These are phyloP conservation scores for Maniola hyperantus DNA, from an alignment of 2,888 invertebrate genomes.

Conservation along the genomic window DNA sequence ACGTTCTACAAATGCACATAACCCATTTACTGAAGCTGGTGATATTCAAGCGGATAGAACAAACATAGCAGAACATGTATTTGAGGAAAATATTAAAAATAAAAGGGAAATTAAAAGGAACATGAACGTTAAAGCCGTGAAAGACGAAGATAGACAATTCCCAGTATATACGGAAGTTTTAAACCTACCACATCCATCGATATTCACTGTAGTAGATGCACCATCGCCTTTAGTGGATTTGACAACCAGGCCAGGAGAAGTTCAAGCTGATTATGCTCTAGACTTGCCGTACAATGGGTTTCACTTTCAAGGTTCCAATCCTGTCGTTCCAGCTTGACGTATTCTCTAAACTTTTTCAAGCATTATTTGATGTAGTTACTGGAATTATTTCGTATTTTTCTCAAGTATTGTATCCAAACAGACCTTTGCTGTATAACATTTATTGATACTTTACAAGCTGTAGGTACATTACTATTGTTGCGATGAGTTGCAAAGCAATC, in stretches of 20 bases:
- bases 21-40: slow-evolving; percentile 42
- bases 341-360: slow-evolving; percentile 59
- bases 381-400: slow-evolving; percentile 61
- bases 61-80: slow-evolving; percentile 29
- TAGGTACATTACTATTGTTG: too few relatives aligned
- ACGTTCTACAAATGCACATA: slow-evolving; percentile 45
- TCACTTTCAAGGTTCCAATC: slow-evolving; percentile 78
- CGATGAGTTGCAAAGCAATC: not conserved
- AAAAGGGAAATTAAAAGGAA: slow-evolving; percentile 4
- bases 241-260: slow-evolving; percentile 70
- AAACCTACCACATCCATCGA: slow-evolving; percentile 45
- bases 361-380: slow-evolving; percentile 58
- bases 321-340: slow-evolving; percentile 78
- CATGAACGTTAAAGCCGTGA: slow-evolving; percentile 32
- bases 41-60: slow-evolving; percentile 26
- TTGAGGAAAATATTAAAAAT: slow-evolving; percentile 3
- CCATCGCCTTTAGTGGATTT: slow-evolving; percentile 61
- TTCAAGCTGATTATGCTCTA: slow-evolving; percentile 74
- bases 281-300: slow-evolving; percentile 77
- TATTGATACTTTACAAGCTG: too few relatives aligned
- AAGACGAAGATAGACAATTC: slow-evolving; percentile 55
- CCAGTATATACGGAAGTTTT: slow-evolving; percentile 57
- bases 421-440: slow-evolving; percentile 58
- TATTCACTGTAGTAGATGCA: slow-evolving; percentile 59
- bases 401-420: slow-evolving; percentile 67